Base-by-base conservation (phyloP, 1,140 invertebrate genomes). In the Neomicropteryx cornuta region DNA sequence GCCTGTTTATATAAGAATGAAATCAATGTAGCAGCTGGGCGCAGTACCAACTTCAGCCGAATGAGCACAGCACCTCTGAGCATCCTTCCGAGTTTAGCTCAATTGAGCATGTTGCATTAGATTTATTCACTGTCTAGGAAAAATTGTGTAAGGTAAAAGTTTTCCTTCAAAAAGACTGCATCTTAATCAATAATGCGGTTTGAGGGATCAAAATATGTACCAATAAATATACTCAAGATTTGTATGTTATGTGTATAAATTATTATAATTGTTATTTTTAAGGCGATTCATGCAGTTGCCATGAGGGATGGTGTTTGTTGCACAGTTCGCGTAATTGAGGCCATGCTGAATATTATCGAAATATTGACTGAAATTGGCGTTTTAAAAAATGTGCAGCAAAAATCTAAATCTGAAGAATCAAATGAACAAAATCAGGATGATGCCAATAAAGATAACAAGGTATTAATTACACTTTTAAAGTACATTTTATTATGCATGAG, bases 351-450 rank as follows among this genome's bases (percentile, higher is more conserved):
- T 53, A 68, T 97, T 20, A 73, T 93, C 2, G 90, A 94, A 52
- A 73, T 91, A 1, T 56, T 97, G 0, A 76, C 96, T 54, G 88
- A 94, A 46, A 77, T 95, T 61, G 87, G 87, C 3, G 78, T 94
- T 5, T 64, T 87, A 36, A 83, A 81, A 47, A 70, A 69, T 50
- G 71, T 70, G 50, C 59, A 71, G 39, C 54, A 55, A 6, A 50
- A 57, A 33, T 39, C 44, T 36, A 41, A 37, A 36, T 33, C 45
- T 18, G 49, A 58, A 29, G 52, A 66, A 24, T 30, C n/a, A n/a
- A 31, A 38, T 17, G 50, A 47, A 23, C 52, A 8, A 8, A 27
- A 27, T 27, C 8, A 27, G 8, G 23, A 8, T 27, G 23, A 8
- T 13, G 13, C 23, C 23, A 13, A 55, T 19, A 51, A 61, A 35